phyloP scores from a whole-genome alignment of 2,888 invertebrate species.

The Meliscaeva auricollis region DNA sequence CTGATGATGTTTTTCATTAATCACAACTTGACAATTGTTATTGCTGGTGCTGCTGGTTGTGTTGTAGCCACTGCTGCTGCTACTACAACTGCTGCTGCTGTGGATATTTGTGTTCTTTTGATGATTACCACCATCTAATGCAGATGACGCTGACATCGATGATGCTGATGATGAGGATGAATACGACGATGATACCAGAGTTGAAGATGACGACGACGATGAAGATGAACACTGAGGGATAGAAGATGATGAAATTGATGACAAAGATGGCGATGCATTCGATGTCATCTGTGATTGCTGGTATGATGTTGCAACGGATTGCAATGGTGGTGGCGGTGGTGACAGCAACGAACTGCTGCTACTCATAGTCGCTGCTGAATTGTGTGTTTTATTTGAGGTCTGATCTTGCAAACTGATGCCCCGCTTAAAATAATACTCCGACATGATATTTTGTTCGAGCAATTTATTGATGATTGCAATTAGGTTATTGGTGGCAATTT shows the following conservation, averaged over 20 bases:
- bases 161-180: conserved; percentile 36
- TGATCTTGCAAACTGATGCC: conserved; percentile 75
- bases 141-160: conserved; percentile 9
- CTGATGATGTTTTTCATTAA: conserved; percentile 49
- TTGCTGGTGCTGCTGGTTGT: conserved; percentile 57
- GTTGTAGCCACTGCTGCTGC: conserved; percentile 63
- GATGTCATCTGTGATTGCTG: conserved; percentile 43
- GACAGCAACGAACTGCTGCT: conserved; percentile 30
- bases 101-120: conserved; percentile 47
- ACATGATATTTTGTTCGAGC: conserved; percentile 78
- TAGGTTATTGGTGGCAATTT: conserved; percentile 78
- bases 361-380: conserved; percentile 16
- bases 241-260: conserved; percentile 29
- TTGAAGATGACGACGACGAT: conserved; percentile 6
- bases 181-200: neutral
- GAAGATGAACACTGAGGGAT: conserved; percentile 2
- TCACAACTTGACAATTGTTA: conserved; percentile 38
- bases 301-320: conserved; percentile 33
- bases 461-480: conserved; percentile 78
- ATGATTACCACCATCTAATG: conserved; percentile 31
- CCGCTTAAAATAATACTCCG: conserved; percentile 78
- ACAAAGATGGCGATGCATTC: conserved; percentile 23
- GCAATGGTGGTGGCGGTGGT: conserved; percentile 59
- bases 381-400: conserved; percentile 35
- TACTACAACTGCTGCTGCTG: conserved; percentile 62